Base-by-base conservation (phyloP, 2,888 invertebrate species). In the Ophion ellenae region DNA sequence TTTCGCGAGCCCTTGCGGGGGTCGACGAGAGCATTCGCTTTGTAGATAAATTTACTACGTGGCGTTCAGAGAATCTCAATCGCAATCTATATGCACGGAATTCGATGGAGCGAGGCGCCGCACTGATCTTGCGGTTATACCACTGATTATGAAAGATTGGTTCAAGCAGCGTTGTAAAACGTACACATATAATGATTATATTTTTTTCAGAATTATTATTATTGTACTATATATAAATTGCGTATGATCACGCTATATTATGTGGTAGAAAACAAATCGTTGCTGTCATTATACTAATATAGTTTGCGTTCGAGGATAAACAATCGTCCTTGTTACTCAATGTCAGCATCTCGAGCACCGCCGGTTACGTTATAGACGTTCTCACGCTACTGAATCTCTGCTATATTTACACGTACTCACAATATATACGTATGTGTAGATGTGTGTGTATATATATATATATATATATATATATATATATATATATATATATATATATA, bases 281-380 rank as follows among this genome's bases (percentile, higher is more conserved):
- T 76, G 84, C 81, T 78, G 78, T 69, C 67, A 61, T 57, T 24
- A 67, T 74, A 73, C 66, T 45, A 63, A 81, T 67, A 74, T 20
- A 61, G 74, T 80, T 83, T 81, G 73, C 76, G 57, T 73, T 81
- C 76, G 84, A 89, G 89, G 81, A 88, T 85, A 88, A 83, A 86
- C 53, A 67, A 80, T 87, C 89, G 90, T 89, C 92, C 93, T 93
- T 93, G 91, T 87, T 88, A 87, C 88, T 90, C 93, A 91, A 93
- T 92, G 92, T 91, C 92, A 88, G 69, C 87, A 82, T 87, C 66
- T 81, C 75, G 87, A 83, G 88, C 89, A 88, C 84, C 82, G 20
- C 32, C 84, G 82, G 85, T 88, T 88, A 87, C 87, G 89, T 84
- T 76, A 81, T 81, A 83, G 86, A 89, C 81, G 85, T 93, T 93